Evolutionary conservation across 2,888 invertebrate genomes (phyloP).

Genomic region (Dryomyza anilis): DNA sequence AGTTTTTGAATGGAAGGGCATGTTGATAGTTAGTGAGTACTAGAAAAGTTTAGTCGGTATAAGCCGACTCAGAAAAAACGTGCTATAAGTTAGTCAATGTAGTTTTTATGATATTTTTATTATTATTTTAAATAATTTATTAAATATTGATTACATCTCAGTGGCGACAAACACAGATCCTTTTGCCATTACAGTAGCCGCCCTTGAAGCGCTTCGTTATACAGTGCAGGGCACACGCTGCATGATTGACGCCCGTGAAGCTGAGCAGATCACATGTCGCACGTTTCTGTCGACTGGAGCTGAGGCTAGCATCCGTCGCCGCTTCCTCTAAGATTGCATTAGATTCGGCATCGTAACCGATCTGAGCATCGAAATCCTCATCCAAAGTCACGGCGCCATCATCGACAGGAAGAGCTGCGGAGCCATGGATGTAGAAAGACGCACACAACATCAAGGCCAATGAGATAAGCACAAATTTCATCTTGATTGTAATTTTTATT

Average conservation of each 20-base stretch:
- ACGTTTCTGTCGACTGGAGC: constrained; percentile 43
- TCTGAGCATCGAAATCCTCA: background rate
- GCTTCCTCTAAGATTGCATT: background rate
- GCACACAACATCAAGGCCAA: background rate
- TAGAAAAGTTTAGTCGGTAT: no score
- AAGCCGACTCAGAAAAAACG: no score
- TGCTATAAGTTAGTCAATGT: no score
- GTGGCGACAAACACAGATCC: constrained; percentile 58
- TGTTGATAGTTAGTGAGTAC: no score
- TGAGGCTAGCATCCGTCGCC: no score
- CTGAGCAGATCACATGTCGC: constrained; percentile 62
- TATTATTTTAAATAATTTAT: no score
- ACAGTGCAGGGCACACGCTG: constrained; percentile 61
- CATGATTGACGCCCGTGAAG: constrained; percentile 47
- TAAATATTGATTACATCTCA: constrained; percentile 22
- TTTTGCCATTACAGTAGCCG: constrained; percentile 56
- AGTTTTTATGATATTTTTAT: no score
- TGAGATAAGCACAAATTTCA: constrained; percentile 4
- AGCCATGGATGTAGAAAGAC: background rate
- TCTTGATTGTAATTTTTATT: no score
- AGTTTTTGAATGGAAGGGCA: no score
- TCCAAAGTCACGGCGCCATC: background rate
- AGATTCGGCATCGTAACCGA: background rate
- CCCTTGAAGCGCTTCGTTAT: constrained; percentile 50
- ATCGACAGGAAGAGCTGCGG: background rate